Evolutionary conservation across 92 coral and sea anemone genomes (phyloP).

Genomic region (Desmophyllum pertusum): DNA sequence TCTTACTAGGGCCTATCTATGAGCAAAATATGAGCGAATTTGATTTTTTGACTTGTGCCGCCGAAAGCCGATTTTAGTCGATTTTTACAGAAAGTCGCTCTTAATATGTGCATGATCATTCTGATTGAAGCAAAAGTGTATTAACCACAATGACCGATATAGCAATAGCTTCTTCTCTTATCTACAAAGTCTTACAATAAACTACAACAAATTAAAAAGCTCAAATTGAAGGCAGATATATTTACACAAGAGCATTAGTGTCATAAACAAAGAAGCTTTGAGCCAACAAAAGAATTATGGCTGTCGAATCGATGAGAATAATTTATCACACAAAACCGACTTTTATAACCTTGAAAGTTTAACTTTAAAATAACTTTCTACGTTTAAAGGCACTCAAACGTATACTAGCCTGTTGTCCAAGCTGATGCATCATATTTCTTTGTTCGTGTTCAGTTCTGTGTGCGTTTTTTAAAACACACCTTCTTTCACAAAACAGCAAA

Average conservation of each 20-base stretch:
- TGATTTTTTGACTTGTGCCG: too few species aligned
- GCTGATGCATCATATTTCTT: conserved; percentile 83
- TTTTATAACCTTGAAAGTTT: background rate
- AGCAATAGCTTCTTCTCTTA: background rate
- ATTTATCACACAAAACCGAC: background rate
- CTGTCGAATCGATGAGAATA: background rate
- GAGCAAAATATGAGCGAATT: too few species aligned
- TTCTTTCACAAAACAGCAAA: conserved; percentile 24
- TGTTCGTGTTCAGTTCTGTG: conserved; percentile 8
- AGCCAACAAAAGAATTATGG: background rate
- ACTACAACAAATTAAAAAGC: background rate
- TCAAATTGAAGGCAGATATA: background rate
- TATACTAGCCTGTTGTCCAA: conserved; percentile 80
- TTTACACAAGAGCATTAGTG: background rate
- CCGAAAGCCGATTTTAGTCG: too few species aligned
- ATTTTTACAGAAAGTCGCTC: too few species aligned
- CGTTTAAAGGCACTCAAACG: background rate
- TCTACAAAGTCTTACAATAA: background rate
- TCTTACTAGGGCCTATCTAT: too few species aligned
- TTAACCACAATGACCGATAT: background rate
- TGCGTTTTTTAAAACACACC: background rate
- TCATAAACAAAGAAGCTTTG: background rate
- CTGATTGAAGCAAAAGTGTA: too few species aligned
- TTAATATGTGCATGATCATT: too few species aligned
- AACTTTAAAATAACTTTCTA: background rate